These are phyloP conservation scores for Cryptotis parvus DNA, from an alignment of 2,113 vertebrate species.

Conservation along the genomic window DNA sequence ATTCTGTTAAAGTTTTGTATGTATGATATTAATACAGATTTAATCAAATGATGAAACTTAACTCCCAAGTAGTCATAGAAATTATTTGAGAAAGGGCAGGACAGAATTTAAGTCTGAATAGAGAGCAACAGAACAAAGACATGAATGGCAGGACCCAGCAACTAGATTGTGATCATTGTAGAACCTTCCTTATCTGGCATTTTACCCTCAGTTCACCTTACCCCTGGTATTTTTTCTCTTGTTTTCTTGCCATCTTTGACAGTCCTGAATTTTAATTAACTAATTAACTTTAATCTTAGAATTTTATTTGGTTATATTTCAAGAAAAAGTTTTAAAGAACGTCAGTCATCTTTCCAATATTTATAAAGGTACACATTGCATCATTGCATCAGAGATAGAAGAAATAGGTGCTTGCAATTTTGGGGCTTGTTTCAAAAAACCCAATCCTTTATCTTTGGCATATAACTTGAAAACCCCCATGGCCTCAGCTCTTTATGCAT, in stretches of 20 bases:
- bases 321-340: slow-evolving; percentile 46
- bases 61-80: neutral
- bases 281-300: too few species aligned
- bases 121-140: neutral
- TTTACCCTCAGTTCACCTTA: neutral
- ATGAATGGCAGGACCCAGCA: neutral
- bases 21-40: slow-evolving; percentile 19
- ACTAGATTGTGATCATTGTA: neutral
- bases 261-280: slow-evolving; percentile 46
- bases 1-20: slow-evolving; percentile 8
- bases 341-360: slow-evolving; percentile 1
- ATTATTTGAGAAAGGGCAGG: slow-evolving; percentile 12
- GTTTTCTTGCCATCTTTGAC: neutral
- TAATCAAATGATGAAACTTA: slow-evolving; percentile 10
- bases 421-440: neutral
- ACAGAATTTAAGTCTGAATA: neutral
- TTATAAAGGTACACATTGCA: neutral
- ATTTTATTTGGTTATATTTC: slow-evolving; percentile 46
- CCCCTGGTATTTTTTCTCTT: slow-evolving; percentile 19
- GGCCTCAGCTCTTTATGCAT: slow-evolving; percentile 1
- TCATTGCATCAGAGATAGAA: slow-evolving; percentile 6
- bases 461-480: neutral
- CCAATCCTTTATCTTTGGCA: slow-evolving; percentile 49
- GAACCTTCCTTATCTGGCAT: neutral
- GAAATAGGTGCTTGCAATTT: slow-evolving; percentile 10